Evolutionary conservation across 1,140 invertebrate species (phyloP).

Genomic region (Nasonia vitripennis): DNA sequence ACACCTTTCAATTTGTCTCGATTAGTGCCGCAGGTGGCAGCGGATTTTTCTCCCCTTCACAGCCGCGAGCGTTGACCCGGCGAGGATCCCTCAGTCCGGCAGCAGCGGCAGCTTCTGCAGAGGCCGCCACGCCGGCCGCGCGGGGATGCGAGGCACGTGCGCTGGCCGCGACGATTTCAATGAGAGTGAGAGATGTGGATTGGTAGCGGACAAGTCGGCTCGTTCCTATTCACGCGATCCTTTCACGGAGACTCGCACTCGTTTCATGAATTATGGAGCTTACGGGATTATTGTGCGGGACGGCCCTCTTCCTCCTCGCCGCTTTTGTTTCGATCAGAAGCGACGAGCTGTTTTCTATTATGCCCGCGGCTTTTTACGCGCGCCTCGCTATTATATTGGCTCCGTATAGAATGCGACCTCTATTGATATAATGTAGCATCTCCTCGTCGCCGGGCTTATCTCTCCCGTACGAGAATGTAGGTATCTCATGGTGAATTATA

Average conservation of each 20-base stretch:
- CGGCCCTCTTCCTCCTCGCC: background rate
- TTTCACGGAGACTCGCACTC: background rate
- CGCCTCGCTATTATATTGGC: background rate
- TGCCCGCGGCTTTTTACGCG: too few relatives aligned
- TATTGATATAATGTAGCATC: too few relatives aligned
- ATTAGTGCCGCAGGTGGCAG: constrained; percentile 60
- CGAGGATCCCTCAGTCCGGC: background rate
- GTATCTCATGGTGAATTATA: too few relatives aligned
- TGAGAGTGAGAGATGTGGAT: constrained; percentile 35
- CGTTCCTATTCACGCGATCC: background rate
- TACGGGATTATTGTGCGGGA: background rate
- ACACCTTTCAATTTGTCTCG: constrained; percentile 70
- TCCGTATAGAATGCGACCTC: too few relatives aligned
- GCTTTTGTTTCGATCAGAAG: background rate
- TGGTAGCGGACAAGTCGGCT: background rate
- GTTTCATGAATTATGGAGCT: constrained; percentile 42
- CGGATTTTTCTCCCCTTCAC: background rate
- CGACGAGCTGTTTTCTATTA: background rate
- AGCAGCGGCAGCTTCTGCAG: background rate
- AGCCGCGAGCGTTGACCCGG: constrained; percentile 18
- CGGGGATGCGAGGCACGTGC: background rate
- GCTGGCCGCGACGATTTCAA: constrained; percentile 21
- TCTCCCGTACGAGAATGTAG: too few relatives aligned
- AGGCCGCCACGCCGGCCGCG: background rate
- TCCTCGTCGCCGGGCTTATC: too few relatives aligned